phyloP scores from a whole-genome alignment of 2,797 vertebrate genomes.

The Micrastur ruficollis region DNA sequence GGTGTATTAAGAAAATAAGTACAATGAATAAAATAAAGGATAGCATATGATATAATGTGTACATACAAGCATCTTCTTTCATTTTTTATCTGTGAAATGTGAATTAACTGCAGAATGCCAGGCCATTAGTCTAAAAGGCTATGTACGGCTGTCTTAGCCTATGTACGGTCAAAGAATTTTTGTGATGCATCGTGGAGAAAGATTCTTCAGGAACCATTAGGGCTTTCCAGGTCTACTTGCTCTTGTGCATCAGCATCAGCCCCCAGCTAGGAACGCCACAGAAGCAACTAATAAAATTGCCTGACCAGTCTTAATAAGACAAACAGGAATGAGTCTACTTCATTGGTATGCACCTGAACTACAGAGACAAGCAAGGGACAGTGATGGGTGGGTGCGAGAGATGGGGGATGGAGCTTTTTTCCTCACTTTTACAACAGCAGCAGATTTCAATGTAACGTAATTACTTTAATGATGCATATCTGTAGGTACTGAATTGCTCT shows the following conservation, averaged over 20 bases:
- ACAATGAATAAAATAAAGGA: slow-evolving; percentile 76
- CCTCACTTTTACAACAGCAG: slow-evolving; percentile 76
- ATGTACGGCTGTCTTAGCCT: slow-evolving; percentile 52
- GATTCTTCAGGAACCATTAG: not conserved
- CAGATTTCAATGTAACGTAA: slow-evolving; percentile 75
- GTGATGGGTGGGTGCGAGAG: not conserved
- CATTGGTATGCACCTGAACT: slow-evolving; percentile 50
- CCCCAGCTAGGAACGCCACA: not conserved
- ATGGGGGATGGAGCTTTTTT: slow-evolving; percentile 26
- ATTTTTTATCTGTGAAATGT: slow-evolving; percentile 63
- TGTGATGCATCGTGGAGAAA: not conserved
- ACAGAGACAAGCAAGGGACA: not conserved
- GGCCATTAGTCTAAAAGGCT: slow-evolving; percentile 72
- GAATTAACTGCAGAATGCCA: slow-evolving; percentile 69
- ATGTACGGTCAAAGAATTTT: not conserved
- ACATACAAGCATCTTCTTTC: slow-evolving; percentile 73
- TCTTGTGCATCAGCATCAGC: not conserved
- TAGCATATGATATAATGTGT: slow-evolving; percentile 75
- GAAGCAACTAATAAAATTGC: slow-evolving; percentile 39
- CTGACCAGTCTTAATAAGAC: slow-evolving; percentile 52
- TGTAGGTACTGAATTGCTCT: slow-evolving; percentile 76
- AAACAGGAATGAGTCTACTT: slow-evolving; percentile 44
- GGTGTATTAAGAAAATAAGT: slow-evolving; percentile 73
- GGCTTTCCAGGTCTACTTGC: not conserved
- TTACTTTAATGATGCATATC: slow-evolving; percentile 77